Percentiles rank a stretch among this genome's conserved stretches.
Evolutionary conservation across 2,113 vertebrate species (phyloP).

Genomic region (Mugil cephalus): DNA sequence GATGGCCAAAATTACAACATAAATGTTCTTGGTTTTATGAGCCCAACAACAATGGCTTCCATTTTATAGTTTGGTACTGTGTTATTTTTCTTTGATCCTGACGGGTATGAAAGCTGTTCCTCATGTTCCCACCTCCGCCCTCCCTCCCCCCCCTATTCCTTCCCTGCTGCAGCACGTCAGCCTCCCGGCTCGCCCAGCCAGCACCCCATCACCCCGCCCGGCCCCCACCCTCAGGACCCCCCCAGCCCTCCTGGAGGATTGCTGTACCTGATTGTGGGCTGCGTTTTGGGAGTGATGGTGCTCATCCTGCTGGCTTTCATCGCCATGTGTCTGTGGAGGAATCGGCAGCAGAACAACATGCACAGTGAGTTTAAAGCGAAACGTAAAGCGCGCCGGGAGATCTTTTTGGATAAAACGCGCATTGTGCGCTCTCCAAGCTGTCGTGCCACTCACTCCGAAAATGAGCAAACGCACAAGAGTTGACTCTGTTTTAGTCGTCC

Average conservation of each 20-base stretch:
- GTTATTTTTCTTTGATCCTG: conserved; percentile 29
- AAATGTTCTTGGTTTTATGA: conserved; percentile 64
- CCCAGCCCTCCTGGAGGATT: conserved; percentile 82
- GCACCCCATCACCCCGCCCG: conserved; percentile 87
- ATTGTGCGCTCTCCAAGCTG: not conserved
- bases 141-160: not conserved
- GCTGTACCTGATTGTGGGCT: conserved; percentile 94
- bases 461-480: conserved; percentile 10
- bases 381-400: too few species aligned
- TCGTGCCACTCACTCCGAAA: not conserved
- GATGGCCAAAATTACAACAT: conserved; percentile 66
- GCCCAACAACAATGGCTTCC: conserved; percentile 60
- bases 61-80: conserved; percentile 52
- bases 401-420: too few species aligned
- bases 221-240: conserved; percentile 79
- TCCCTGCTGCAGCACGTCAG: conserved; percentile 85
- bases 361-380: conserved; percentile 88
- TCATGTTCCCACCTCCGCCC: not conserved
- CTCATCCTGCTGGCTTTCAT: conserved; percentile 95
- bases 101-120: conserved; percentile 6
- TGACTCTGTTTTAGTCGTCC: conserved; percentile 6
- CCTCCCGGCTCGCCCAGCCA: conserved; percentile 81
- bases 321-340: conserved; percentile 96
- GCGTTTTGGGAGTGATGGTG: conserved; percentile 93
- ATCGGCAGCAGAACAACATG: conserved; percentile 90